Percentiles rank a stretch among this genome's conserved stretches.
Conservation (phyloP, 1,140 invertebrate species). For the Penaeus japonicus region DNA sequence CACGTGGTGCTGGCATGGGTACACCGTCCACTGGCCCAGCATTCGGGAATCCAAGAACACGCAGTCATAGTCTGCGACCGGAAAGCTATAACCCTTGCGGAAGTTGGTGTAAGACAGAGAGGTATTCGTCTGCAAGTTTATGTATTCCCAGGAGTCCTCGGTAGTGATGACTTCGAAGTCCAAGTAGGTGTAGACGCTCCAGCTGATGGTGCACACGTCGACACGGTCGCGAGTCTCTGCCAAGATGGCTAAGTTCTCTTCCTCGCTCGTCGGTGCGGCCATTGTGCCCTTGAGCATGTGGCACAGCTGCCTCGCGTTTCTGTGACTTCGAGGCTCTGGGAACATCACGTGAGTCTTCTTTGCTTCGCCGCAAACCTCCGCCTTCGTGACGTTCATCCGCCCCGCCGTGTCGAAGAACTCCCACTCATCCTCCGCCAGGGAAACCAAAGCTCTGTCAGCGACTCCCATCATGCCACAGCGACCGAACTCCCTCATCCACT, state of each 20-base stretch:
- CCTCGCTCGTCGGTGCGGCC: constrained; percentile 31
- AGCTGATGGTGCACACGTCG: constrained; percentile 29
- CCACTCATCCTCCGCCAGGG: constrained; percentile 26
- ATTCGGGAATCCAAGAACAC: constrained; percentile 40
- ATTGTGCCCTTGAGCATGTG: constrained; percentile 53
- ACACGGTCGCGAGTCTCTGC: not conserved
- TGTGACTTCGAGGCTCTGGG: constrained; percentile 39
- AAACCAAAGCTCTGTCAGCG: constrained; percentile 28
- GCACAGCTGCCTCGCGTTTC: constrained; percentile 40
- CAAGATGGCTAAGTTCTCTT: constrained; percentile 35
- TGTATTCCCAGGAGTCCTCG: constrained; percentile 6
- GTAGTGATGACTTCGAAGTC: not conserved
- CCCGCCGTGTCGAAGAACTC: constrained; percentile 15
- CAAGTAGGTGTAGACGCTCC: constrained; percentile 51
- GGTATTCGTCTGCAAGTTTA: constrained; percentile 24
- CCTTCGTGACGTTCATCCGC: not conserved
- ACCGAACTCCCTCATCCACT: constrained; percentile 31
- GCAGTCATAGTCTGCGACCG: constrained; percentile 15
- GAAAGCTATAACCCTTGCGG: constrained; percentile 15
- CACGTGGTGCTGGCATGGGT: constrained; percentile 43
- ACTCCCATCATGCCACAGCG: not conserved
- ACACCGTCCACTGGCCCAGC: constrained; percentile 42
- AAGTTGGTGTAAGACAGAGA: constrained; percentile 48
- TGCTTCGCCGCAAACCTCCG: constrained; percentile 8
- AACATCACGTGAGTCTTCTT: constrained; percentile 38